Conservation (phyloP, 2,888 invertebrate genomes). For the Hemicrepidius hirtus region DNA sequence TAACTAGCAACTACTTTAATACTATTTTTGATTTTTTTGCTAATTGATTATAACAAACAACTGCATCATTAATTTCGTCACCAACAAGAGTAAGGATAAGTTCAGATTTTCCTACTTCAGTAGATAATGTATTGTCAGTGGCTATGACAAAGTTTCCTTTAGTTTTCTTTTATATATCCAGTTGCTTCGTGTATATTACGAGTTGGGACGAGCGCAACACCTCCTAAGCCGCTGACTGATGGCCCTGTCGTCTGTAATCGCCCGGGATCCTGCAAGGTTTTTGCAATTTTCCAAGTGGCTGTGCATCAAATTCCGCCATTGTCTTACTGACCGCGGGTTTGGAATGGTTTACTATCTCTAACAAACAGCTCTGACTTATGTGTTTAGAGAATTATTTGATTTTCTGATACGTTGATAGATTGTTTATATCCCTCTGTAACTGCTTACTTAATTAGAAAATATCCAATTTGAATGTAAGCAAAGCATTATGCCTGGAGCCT, state of each 20-base stretch:
- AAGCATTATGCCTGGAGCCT: too few species aligned
- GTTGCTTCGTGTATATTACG: slow-evolving; percentile 62
- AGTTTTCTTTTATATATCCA: slow-evolving; percentile 62
- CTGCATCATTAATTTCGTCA: slow-evolving; percentile 33
- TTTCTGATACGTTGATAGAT: neutral
- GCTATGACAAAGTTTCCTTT: slow-evolving; percentile 59
- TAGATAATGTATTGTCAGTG: slow-evolving; percentile 51
- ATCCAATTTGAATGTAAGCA: too few species aligned
- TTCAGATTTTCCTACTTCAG: slow-evolving; percentile 46
- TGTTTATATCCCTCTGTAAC: too few species aligned
- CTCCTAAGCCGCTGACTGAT: slow-evolving; percentile 68
- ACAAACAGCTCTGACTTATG: slow-evolving; percentile 31
- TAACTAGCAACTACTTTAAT: too few species aligned
- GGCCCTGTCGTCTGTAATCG: slow-evolving; percentile 67
- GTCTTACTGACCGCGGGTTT: slow-evolving; percentile 63
- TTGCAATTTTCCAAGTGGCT: slow-evolving; percentile 69
- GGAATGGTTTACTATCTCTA: slow-evolving; percentile 32
- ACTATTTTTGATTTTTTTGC: neutral
- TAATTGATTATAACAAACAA: neutral
- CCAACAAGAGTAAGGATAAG: slow-evolving; percentile 25
- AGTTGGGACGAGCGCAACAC: slow-evolving; percentile 62
- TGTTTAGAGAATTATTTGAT: slow-evolving; percentile 16
- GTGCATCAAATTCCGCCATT: slow-evolving; percentile 65
- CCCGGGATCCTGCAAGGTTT: slow-evolving; percentile 65
- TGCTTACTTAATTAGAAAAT: too few species aligned